Evolutionary conservation across 1,140 invertebrate genomes (phyloP).

Genomic region (Dreissena polymorpha): DNA sequence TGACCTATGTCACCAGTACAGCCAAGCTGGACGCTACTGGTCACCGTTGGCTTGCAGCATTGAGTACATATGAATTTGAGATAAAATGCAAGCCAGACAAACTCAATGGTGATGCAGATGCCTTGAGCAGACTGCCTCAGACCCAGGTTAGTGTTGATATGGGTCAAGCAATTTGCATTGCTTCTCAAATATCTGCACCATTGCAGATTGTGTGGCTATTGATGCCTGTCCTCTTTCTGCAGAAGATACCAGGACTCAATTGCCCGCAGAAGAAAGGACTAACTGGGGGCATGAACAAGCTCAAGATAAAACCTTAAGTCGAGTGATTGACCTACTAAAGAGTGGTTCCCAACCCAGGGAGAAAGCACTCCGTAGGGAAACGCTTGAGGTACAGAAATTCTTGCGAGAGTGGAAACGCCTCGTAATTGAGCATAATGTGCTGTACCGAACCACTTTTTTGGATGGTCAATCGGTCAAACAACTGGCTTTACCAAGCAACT

Average conservation of each 20-base stretch:
- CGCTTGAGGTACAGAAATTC: background rate
- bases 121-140: too few species aligned
- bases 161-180: background rate
- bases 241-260: background rate
- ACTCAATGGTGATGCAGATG: too few species aligned
- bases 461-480: conserved; percentile 24
- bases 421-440: background rate
- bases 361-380: background rate
- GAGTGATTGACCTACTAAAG: background rate
- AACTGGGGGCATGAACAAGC: background rate
- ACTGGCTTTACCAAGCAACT: conserved; percentile 5
- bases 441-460: background rate
- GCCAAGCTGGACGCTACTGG: too few species aligned
- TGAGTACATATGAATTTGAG: too few species aligned
- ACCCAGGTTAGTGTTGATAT: background rate
- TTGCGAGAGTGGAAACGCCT: background rate
- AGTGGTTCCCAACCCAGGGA: conserved; percentile 6
- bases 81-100: too few species aligned
- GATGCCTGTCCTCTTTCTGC: conserved; percentile 11
- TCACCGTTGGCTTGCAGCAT: too few species aligned
- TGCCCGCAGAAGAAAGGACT: background rate
- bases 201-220: background rate
- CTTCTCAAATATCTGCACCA: background rate
- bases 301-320: background rate
- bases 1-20: too few species aligned